Base-by-base conservation (phyloP, 2,113 vertebrate species). In the Lates calcarifer region DNA sequence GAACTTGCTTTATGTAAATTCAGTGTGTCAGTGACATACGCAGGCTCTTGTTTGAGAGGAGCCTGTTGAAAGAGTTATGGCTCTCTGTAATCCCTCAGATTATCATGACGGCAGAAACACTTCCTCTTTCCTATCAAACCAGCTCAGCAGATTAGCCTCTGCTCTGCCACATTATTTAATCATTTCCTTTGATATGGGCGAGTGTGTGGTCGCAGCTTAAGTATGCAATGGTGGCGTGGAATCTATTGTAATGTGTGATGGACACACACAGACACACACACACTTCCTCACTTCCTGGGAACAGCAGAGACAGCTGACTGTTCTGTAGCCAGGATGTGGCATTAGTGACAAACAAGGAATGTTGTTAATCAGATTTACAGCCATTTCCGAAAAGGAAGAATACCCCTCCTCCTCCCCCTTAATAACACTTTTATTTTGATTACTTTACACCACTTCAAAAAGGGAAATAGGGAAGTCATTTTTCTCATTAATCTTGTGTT, bases 291-390 rank as follows among this genome's bases (percentile, higher is more conserved):
- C 35, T 49, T 62, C 83, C 70, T 74, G 73, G 58, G 77, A 87
- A 84, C 84, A 65, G 76, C 63, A 82, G 71, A 82, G 77, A 85
- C 77, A 60, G 78, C 64, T 56, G 93, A 90, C 79, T 94, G 91
- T 92, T 92, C 89, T 80, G 81, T 37, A 81, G 89, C 90, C 94
- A 94, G 90, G 81, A 89, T 84, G 77, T 61, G 73, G 85, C 74
- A 90, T 93, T 90, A 93, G 86, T 71, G 90, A 91, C 87, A 89
- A 88, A 91, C 81, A 75, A 74, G 85, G 91, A 94, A 93, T 91
- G 91, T 74, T 84, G 78, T 85, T 91, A 91, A 94, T 91, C 84
- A 84, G 90, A 90, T 93, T 93, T 91, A 80, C 62, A 67, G 63
- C 76, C 87, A 70, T 69, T 78, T 88, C 87, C 74, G 28, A 90